Conservation (phyloP, 37 sponge, comb jelly and placozoan genomes). For the Mnemiopsis leidyi region DNA sequence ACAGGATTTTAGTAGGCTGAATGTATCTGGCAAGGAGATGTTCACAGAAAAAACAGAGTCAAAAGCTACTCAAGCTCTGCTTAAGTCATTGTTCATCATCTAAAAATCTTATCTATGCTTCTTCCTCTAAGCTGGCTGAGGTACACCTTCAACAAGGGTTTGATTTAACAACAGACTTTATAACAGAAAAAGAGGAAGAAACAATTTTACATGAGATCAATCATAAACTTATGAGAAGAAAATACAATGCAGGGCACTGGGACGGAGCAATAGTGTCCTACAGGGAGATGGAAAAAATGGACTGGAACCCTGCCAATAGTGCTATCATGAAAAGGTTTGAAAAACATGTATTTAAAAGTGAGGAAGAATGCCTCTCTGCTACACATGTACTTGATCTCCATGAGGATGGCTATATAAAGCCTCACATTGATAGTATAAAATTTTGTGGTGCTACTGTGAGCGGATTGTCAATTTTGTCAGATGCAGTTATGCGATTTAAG, state of each 20-base stretch:
- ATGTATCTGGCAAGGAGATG: too few species aligned
- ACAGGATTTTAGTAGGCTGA: too few species aligned
- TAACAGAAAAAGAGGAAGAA: constrained; percentile 18
- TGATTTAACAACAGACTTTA: neutral
- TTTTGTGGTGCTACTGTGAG: constrained; percentile 43
- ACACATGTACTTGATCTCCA: constrained; percentile 56
- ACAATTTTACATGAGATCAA: neutral
- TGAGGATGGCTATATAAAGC: constrained; percentile 43
- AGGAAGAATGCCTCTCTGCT: neutral
- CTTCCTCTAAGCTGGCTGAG: neutral
- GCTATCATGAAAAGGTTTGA: neutral
- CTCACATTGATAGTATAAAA: constrained; percentile 48
- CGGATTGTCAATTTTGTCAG: constrained; percentile 38
- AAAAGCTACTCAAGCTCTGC: too few species aligned
- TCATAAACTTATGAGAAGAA: neutral
- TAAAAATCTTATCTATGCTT: neutral
- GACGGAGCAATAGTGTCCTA: constrained; percentile 9
- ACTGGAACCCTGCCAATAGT: neutral
- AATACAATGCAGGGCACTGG: constrained; percentile 46
- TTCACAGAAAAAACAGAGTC: too few species aligned
- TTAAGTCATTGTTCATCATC: too few species aligned
- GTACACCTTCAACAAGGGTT: constrained; percentile 1
- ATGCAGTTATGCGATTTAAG: constrained; percentile 29
- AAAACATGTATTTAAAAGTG: neutral
- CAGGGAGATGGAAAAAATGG: constrained; percentile 41